phyloP scores from a whole-genome alignment of 2,888 invertebrate genomes.

The Mesopsocus fuscifrons region DNA sequence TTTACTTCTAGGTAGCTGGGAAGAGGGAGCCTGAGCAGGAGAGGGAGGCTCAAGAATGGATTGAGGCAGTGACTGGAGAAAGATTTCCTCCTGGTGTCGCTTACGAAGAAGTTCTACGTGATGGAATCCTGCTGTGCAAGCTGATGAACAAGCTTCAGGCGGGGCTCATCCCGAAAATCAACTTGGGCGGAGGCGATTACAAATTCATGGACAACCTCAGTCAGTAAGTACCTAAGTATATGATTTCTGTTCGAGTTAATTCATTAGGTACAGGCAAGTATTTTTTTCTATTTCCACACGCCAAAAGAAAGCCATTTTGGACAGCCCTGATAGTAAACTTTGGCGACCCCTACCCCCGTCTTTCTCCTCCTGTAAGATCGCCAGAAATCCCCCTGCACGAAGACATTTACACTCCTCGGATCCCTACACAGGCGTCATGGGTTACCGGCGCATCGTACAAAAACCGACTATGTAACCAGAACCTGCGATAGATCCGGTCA shows the following conservation, averaged over 20 bases:
- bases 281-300: too few relatives aligned
- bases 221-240: slow-evolving; percentile 43
- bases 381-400: too few relatives aligned
- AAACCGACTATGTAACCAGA: too few relatives aligned
- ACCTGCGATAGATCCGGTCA: too few relatives aligned
- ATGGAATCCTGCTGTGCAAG: slow-evolving; percentile 72
- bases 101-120: slow-evolving; percentile 62
- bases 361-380: too few relatives aligned
- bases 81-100: slow-evolving; percentile 46
- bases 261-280: too few relatives aligned
- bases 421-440: too few relatives aligned
- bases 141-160: slow-evolving; percentile 78
- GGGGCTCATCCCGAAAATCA: slow-evolving; percentile 66
- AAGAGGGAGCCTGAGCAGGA: slow-evolving; percentile 65
- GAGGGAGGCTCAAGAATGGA: slow-evolving; percentile 66
- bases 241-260: not conserved
- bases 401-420: too few relatives aligned
- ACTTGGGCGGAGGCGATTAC: slow-evolving; percentile 72
- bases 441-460: too few relatives aligned
- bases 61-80: slow-evolving; percentile 62
- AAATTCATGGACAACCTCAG: slow-evolving; percentile 93
- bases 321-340: too few relatives aligned
- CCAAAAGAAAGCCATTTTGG: too few relatives aligned
- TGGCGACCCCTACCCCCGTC: too few relatives aligned
- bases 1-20: slow-evolving; percentile 58